Evolutionary conservation across 2,797 vertebrate species (phyloP).

Genomic region (Pyrocephalus nanus): DNA sequence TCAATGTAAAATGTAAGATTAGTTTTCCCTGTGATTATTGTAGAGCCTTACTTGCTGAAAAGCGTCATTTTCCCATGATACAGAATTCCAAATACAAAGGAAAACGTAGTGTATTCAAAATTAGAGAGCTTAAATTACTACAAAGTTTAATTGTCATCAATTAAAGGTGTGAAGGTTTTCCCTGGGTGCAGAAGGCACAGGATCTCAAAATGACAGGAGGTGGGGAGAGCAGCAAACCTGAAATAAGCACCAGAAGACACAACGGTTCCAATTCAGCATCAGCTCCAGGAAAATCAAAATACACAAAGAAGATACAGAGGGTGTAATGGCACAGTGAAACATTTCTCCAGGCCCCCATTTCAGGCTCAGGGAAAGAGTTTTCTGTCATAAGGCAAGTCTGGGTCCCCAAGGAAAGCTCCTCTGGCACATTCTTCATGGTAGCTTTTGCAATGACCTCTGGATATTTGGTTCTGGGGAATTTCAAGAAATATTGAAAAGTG

Average conservation of each 20-base stretch:
- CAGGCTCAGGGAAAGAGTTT: not conserved
- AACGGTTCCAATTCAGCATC: not conserved
- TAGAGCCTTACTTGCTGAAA: not conserved
- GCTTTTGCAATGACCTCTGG: slow-evolving; percentile 1
- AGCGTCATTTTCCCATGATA: not conserved
- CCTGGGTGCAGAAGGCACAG: not conserved
- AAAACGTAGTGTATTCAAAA: not conserved
- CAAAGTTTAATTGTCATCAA: not conserved
- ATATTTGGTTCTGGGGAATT: slow-evolving; percentile 35
- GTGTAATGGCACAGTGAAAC: not conserved
- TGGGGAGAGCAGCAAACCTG: not conserved
- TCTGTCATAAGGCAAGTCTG: not conserved
- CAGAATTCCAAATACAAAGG: not conserved
- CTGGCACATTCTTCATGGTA: not conserved
- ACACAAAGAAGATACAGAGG: not conserved
- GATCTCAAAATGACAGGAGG: not conserved
- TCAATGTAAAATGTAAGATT: not conserved
- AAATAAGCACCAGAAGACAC: not conserved
- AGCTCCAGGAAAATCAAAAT: not conserved
- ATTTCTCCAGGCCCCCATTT: not conserved
- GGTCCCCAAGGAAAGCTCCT: not conserved
- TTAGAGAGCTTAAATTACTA: not conserved
- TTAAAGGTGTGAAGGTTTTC: not conserved
- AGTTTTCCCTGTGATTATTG: not conserved
- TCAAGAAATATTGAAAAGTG: slow-evolving; percentile 36